Conservation (phyloP, 2,888 invertebrate species). For the Cremastinae sp. region DNA sequence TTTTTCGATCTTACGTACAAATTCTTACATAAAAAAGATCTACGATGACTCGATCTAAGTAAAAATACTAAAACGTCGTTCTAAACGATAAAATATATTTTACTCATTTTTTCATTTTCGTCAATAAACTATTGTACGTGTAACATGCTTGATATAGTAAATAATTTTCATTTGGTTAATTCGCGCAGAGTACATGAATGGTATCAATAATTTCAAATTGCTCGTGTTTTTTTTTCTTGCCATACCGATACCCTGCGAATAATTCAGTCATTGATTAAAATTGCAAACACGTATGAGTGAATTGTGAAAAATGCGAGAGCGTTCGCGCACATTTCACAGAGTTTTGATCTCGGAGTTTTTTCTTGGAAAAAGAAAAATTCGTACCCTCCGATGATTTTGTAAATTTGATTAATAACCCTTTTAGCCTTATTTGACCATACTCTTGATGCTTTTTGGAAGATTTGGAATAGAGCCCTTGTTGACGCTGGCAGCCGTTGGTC, state of each 20-base stretch:
- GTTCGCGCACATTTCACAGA: conserved; percentile 18
- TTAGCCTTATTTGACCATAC: conserved; percentile 70
- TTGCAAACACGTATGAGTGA: conserved; percentile 2
- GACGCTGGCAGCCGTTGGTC: conserved; percentile 92
- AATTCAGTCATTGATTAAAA: conserved; percentile 56
- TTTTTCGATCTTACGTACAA: conserved; percentile 3
- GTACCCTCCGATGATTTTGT: background rate
- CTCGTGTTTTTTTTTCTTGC: conserved; percentile 23
- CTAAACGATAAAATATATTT: conserved; percentile 28
- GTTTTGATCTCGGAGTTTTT: background rate
- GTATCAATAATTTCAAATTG: conserved; percentile 14
- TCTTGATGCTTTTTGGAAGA: conserved; percentile 77
- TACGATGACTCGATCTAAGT: conserved; percentile 24
- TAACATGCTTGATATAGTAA: conserved; percentile 43
- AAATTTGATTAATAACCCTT: background rate
- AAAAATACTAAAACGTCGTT: conserved; percentile 41
- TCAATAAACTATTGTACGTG: conserved; percentile 36
- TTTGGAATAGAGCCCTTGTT: conserved; percentile 84
- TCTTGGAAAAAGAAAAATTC: conserved; percentile 33
- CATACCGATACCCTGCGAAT: conserved; percentile 47
- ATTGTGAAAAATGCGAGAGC: conserved; percentile 29
- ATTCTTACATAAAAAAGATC: conserved; percentile 7
- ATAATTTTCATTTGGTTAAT: conserved; percentile 58
- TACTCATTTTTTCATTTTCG: conserved; percentile 19
- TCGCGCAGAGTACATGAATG: conserved; percentile 43